Evolutionary conservation across 2,113 vertebrate genomes (phyloP).

Genomic region (Siniperca knerii): DNA sequence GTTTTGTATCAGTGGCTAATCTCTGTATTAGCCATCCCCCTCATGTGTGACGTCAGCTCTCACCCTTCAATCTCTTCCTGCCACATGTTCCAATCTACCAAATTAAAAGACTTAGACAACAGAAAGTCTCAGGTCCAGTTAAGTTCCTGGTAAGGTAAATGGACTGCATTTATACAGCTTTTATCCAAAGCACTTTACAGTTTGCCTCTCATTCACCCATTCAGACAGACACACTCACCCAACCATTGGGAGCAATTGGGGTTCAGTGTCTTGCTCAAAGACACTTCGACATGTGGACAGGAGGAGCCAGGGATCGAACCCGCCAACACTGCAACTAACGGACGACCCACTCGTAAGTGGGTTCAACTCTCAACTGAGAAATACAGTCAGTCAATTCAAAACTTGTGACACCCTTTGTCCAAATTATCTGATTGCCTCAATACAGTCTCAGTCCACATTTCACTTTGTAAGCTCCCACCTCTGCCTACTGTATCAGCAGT

Average conservation of each 20-base stretch:
- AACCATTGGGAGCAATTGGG: not conserved
- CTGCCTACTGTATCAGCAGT: conserved; percentile 14
- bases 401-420: not conserved
- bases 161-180: not conserved
- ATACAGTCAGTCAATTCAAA: not conserved
- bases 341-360: not conserved
- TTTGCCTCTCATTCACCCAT: not conserved
- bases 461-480: not conserved
- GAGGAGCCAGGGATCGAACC: not conserved
- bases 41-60: no score
- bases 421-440: not conserved
- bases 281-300: not conserved
- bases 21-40: not conserved
- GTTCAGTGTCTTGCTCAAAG: not conserved
- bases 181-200: not conserved
- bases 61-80: not conserved
- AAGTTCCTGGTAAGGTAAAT: not conserved
- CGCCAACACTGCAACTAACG: not conserved
- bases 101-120: not conserved
- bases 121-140: not conserved
- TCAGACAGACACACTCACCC: not conserved
- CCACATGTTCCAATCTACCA: not conserved
- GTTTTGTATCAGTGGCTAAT: not conserved
- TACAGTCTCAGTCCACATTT: conserved; percentile 7
- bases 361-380: not conserved